Conservation (phyloP, 2,113 vertebrate species). For the Diglossa brunneiventris region DNA sequence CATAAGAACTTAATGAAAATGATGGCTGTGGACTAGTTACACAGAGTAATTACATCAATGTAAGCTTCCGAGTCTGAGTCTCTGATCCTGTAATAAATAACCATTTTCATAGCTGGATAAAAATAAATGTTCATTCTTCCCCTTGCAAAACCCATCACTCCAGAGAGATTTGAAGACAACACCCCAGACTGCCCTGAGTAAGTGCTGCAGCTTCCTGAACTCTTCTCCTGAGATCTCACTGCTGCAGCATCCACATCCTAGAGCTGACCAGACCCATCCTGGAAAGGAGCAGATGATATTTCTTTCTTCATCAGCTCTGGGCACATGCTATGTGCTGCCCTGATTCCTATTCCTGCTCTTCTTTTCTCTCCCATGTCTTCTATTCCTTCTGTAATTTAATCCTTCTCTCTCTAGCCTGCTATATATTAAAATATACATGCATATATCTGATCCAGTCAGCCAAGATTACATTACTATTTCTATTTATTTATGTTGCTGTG, state of each 20-base stretch:
- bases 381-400: neutral
- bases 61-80: neutral
- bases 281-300: neutral
- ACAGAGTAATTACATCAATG: neutral
- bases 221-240: neutral
- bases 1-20: neutral
- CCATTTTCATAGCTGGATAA: neutral
- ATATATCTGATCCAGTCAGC: neutral
- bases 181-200: neutral
- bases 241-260: rapidly evolving
- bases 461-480: neutral
- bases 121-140: neutral
- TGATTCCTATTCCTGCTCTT: neutral
- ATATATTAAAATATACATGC: neutral
- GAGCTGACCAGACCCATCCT: neutral
- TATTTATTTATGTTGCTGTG: neutral
- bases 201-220: neutral
- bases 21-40: neutral
- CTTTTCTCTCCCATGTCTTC: neutral
- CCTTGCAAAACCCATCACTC: neutral
- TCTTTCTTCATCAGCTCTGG: neutral
- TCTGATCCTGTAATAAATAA: neutral
- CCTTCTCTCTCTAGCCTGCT: neutral
- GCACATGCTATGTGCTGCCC: neutral
- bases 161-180: neutral